These are phyloP conservation scores for Caprella mutica DNA, from an alignment of 2,888 invertebrate genomes.

Conservation along the genomic window DNA sequence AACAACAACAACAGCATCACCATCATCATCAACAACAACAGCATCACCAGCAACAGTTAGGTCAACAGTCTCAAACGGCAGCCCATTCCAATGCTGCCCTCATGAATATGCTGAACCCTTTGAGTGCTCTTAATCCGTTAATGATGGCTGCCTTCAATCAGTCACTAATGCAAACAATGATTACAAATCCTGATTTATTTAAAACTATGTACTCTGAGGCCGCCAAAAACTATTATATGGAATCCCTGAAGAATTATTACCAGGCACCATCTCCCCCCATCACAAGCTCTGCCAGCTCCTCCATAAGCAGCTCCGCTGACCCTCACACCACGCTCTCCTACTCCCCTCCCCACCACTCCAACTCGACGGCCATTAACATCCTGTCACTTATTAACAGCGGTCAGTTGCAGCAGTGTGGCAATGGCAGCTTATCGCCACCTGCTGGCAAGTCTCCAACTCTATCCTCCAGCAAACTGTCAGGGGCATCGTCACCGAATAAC, in stretches of 20 bases:
- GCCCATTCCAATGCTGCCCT: slow-evolving; percentile 19
- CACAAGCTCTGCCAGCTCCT: slow-evolving; percentile 20
- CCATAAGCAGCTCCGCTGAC: slow-evolving; percentile 6
- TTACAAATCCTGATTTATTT: slow-evolving; percentile 33
- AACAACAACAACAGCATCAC: slow-evolving; percentile 29
- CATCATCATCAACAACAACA: slow-evolving; percentile 30
- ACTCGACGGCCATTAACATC: slow-evolving; percentile 30
- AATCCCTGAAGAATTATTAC: slow-evolving; percentile 33
- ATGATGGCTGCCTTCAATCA: slow-evolving; percentile 34
- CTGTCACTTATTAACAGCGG: slow-evolving; percentile 31
- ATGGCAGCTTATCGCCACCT: slow-evolving; percentile 22
- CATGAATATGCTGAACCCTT: slow-evolving; percentile 31
- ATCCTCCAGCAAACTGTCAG: slow-evolving; percentile 1
- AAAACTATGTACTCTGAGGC: slow-evolving; percentile 34
- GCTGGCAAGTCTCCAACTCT: slow-evolving; percentile 28
- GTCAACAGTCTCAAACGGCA: neutral
- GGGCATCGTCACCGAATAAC: slow-evolving; percentile 29
- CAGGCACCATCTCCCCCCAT: slow-evolving; percentile 20
- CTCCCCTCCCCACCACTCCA: slow-evolving; percentile 4
- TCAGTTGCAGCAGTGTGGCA: slow-evolving; percentile 24
- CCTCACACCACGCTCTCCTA: slow-evolving; percentile 4
- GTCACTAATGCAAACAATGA: slow-evolving; percentile 33
- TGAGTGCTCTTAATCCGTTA: slow-evolving; percentile 29
- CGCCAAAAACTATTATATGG: slow-evolving; percentile 32
- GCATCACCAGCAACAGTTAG: slow-evolving; percentile 11